Evolutionary conservation across 2,888 invertebrate species (phyloP).

Genomic region (Taphrorychus bicolor): DNA sequence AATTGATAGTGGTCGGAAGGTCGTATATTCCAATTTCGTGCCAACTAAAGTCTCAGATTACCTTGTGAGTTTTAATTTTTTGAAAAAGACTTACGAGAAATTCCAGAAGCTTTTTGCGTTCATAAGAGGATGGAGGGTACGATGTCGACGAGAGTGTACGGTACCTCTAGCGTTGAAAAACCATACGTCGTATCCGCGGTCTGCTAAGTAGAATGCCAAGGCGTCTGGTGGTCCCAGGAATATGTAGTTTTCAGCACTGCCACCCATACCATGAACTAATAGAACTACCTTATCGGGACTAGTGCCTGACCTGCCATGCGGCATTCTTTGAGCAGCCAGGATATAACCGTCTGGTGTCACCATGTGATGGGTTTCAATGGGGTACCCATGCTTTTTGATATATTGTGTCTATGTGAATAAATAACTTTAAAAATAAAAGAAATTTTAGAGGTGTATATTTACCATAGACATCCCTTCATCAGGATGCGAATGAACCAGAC

Average conservation of each 20-base stretch:
- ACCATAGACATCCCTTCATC: not conserved
- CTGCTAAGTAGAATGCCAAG: slow-evolving; percentile 32
- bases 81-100: slow-evolving; percentile 72
- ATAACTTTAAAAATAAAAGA: not conserved
- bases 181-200: slow-evolving; percentile 38
- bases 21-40: slow-evolving; percentile 82
- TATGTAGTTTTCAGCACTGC: slow-evolving; percentile 21
- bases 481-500: too few species aligned
- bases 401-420: slow-evolving; percentile 19
- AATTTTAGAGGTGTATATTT: too few species aligned
- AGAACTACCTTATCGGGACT: not conserved
- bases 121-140: slow-evolving; percentile 15
- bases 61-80: slow-evolving; percentile 69
- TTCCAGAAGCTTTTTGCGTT: slow-evolving; percentile 37
- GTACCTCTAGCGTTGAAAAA: slow-evolving; percentile 34
- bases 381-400: slow-evolving; percentile 23
- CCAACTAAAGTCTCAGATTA: slow-evolving; percentile 65
- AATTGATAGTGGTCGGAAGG: slow-evolving; percentile 80
- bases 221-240: slow-evolving; percentile 24
- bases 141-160: slow-evolving; percentile 26
- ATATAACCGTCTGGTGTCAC: slow-evolving; percentile 31
- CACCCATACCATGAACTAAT: slow-evolving; percentile 30
- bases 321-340: slow-evolving; percentile 23
- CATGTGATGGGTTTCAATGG: slow-evolving; percentile 21
- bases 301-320: slow-evolving; percentile 10